Percentiles rank a stretch among this genome's conserved stretches.
Evolutionary conservation across 2,113 vertebrate genomes (phyloP).

Genomic region (Boulengeromyrus knoepffleri): DNA sequence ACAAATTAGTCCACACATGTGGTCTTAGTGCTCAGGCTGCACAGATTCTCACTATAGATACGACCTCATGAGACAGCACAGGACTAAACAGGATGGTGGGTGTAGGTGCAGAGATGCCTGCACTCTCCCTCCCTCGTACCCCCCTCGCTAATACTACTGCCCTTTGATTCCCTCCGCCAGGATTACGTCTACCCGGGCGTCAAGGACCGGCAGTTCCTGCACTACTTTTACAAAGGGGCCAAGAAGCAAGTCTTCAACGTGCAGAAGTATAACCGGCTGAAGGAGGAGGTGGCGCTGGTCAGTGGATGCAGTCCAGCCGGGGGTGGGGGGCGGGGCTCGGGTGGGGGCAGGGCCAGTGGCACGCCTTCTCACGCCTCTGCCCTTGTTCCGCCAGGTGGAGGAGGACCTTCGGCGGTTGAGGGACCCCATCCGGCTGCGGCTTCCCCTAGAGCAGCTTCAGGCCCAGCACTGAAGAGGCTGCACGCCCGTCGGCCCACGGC

Average conservation of each 20-base stretch:
- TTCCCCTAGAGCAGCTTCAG: constrained; percentile 65
- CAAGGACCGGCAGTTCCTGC: constrained; percentile 78
- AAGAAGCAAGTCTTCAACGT: constrained; percentile 70
- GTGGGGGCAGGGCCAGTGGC: not conserved
- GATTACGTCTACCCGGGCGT: constrained; percentile 76
- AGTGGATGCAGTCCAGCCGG: not conserved
- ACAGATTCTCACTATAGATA: not conserved
- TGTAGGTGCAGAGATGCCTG: not conserved
- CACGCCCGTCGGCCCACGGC: not conserved
- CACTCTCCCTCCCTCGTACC: not conserved
- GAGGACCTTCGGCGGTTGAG: constrained; percentile 69
- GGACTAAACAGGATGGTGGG: not conserved
- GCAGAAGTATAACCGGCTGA: constrained; percentile 75
- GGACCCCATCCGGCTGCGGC: constrained; percentile 59
- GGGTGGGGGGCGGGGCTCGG: not conserved
- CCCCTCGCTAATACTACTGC: not conserved
- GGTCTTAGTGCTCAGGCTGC: not conserved
- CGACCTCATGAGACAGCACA: not conserved
- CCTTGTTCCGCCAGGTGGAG: constrained; percentile 59
- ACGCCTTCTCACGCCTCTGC: not conserved
- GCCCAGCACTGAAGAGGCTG: constrained; percentile 48
- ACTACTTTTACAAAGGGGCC: constrained; percentile 75
- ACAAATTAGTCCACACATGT: not conserved
- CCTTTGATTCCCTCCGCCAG: constrained; percentile 47
- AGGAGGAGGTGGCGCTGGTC: constrained; percentile 77